Evolutionary conservation across 2,888 invertebrate genomes (phyloP), one percentile per base, ranked within the genome.

Genomic region (Cotesia congregata): DNA sequence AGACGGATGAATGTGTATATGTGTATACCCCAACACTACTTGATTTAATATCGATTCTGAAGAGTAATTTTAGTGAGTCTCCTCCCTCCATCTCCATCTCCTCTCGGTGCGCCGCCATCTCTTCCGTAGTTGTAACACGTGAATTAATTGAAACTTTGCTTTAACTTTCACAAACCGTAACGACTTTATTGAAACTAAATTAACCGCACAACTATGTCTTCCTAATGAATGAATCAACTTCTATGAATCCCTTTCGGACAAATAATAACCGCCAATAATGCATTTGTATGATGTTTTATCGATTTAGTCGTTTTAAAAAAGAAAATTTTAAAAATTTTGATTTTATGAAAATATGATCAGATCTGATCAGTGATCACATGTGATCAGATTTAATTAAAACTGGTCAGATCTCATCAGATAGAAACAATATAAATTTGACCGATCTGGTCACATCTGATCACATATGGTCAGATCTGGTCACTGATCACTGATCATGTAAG

Each of bases 41-140:
- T 3, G 20, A 59, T 70, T 68, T 68, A 67, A 60, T 78, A 39
- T 78, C 75, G 72, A 71, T 76, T 67, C 76, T 72, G 38, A 67
- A 20, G 71, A 17, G 65, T 38, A 65, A 65, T 65, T 65, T 65
- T 65, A 65, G 65, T 65, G 50, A 50, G 20, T 20, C 20, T 6
- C 12, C 30, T n/a, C 0, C 17, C 17, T 17, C 17, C 17, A 17
- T 17, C 12, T 65, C 65, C 65, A 30, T 65, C 65, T 65, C 5
- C 38, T 20, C 38, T 30, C 30, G 30, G 30, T 30, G 30, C 65
- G 38, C 12, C 50, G 50, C 12, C 50, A 50, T 65, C 65, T 65
- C 65, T 65, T 65, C 38, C 65, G 38, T 65, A 30, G 65, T 38
- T 65, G 41, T 17, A 41, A 68, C 20, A 68, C 68, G 68, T 68